These are phyloP conservation scores for Iselma pallidipennis DNA, from an alignment of 2,888 invertebrate species.

Conservation along the genomic window DNA sequence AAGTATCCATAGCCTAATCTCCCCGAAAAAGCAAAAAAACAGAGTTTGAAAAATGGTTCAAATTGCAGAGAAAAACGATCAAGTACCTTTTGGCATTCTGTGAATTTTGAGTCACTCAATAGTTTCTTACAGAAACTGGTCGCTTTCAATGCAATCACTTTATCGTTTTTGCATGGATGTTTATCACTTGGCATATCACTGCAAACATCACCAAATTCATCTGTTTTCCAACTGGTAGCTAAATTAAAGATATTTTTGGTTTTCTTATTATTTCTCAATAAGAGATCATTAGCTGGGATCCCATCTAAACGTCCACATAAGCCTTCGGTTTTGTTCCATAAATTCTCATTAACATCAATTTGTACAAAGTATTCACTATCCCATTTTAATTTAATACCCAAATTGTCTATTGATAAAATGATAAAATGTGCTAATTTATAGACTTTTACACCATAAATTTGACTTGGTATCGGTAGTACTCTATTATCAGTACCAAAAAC, in stretches of 20 bases:
- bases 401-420: constrained; percentile 67
- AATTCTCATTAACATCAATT: constrained; percentile 66
- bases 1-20: neutral
- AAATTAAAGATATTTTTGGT: constrained; percentile 57
- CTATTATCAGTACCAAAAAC: constrained; percentile 26
- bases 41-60: too few relatives aligned
- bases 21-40: constrained; percentile 11
- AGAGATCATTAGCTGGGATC: constrained; percentile 69
- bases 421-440: constrained; percentile 73
- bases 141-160: constrained; percentile 56
- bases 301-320: constrained; percentile 82
- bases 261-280: constrained; percentile 62
- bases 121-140: constrained; percentile 67
- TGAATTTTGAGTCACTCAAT: constrained; percentile 67
- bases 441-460: constrained; percentile 73
- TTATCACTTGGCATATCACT: neutral
- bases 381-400: constrained; percentile 76
- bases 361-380: constrained; percentile 72
- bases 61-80: constrained; percentile 45
- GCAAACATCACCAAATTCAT: constrained; percentile 44
- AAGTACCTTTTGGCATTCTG: constrained; percentile 63
- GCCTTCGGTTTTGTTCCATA: constrained; percentile 82
- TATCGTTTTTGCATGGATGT: neutral
- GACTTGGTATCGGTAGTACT: constrained; percentile 69
- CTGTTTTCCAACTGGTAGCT: constrained; percentile 65